Percentiles rank a stretch among this genome's conserved stretches.
Conservation (phyloP, 2,888 invertebrate species). For the Strigamia maritima region DNA sequence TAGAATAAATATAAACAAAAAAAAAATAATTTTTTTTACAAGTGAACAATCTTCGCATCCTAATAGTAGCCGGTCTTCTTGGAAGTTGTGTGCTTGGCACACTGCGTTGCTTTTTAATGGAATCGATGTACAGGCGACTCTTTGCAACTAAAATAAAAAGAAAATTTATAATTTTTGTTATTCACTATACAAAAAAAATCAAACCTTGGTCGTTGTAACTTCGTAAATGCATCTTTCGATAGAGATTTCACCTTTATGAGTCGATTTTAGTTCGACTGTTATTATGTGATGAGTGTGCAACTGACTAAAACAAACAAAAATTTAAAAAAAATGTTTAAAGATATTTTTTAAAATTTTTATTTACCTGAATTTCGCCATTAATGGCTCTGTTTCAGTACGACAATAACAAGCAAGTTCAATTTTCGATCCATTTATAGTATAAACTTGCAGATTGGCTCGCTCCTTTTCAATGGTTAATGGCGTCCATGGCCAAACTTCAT, state of each 20-base stretch:
- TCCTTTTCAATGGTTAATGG: constrained; percentile 79
- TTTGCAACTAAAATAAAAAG: constrained; percentile 58
- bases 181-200: background rate
- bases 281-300: constrained; percentile 68
- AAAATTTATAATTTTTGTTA: background rate
- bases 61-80: constrained; percentile 70
- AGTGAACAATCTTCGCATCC: constrained; percentile 83
- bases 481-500: constrained; percentile 91
- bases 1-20: constrained; percentile 63
- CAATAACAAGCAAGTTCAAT: constrained; percentile 74
- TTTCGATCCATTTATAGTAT: constrained; percentile 65
- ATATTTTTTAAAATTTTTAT: background rate
- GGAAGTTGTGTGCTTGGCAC: constrained; percentile 63
- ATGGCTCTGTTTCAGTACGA: constrained; percentile 81
- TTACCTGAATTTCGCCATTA: constrained; percentile 67
- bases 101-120: constrained; percentile 67
- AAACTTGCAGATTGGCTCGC: constrained; percentile 81
- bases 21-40: constrained; percentile 47
- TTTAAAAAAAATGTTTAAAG: background rate
- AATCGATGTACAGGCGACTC: constrained; percentile 65
- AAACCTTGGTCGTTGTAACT: constrained; percentile 47
- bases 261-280: constrained; percentile 77
- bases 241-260: constrained; percentile 59
- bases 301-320: constrained; percentile 56
- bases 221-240: constrained; percentile 50